Conservation (phyloP, 2,113 vertebrate species). For the Microtus montanus region DNA sequence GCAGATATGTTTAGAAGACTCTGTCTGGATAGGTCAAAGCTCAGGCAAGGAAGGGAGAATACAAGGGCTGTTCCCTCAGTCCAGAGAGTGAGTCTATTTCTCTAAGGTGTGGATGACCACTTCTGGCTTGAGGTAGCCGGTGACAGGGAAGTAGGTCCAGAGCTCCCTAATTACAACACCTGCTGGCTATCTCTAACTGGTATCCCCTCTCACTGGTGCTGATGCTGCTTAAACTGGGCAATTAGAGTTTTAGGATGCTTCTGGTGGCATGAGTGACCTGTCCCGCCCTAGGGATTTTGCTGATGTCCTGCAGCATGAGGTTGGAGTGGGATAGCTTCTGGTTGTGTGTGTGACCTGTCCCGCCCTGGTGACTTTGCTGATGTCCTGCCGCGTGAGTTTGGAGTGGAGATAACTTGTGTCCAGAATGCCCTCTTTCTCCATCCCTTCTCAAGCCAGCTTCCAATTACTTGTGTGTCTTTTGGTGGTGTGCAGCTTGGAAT, state of each 20-base stretch:
- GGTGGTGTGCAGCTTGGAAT: background rate
- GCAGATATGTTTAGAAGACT: background rate
- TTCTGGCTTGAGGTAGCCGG: background rate
- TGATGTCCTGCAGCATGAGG: background rate
- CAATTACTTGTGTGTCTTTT: background rate
- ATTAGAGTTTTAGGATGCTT: slow-evolving; percentile 14
- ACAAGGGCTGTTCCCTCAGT: background rate
- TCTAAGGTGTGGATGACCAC: background rate
- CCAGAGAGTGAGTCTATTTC: background rate
- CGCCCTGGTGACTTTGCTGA: slow-evolving; percentile 10
- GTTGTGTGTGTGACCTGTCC: background rate
- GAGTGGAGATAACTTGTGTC: background rate
- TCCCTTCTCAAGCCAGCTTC: background rate
- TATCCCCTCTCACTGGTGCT: background rate
- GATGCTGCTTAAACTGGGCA: slow-evolving; percentile 61
- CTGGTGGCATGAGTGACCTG: background rate
- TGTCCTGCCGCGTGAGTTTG: background rate
- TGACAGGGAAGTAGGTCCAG: slow-evolving; percentile 2
- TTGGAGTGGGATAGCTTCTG: background rate
- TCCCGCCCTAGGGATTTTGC: slow-evolving; percentile 22
- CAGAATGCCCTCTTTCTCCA: background rate
- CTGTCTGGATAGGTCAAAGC: background rate
- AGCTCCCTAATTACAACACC: slow-evolving; percentile 45
- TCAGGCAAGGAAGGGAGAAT: background rate
- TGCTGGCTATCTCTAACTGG: background rate